A percentile compares a stretch with the other conserved stretches of the same genome.
These are phyloP conservation scores for Camponotus vicinus DNA, from an alignment of 1,140 invertebrate genomes.

Conservation along the genomic window DNA sequence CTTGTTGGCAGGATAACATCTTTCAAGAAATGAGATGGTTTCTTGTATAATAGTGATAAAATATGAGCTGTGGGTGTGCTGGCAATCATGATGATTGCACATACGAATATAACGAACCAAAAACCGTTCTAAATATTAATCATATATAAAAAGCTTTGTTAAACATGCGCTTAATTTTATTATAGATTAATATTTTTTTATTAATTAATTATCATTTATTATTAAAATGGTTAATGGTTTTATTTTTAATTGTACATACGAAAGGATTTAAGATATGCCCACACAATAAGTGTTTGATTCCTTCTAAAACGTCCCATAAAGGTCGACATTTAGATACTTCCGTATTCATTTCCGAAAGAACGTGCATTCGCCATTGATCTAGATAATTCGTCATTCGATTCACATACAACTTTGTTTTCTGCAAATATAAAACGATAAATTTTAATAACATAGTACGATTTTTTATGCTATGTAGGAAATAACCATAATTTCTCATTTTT, in stretches of 20 bases:
- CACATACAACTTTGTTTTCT: conserved; percentile 88
- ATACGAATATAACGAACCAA: conserved; percentile 86
- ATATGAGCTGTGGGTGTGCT: conserved; percentile 84
- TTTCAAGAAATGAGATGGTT: conserved; percentile 69
- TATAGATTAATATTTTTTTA: background rate
- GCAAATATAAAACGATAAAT: conserved; percentile 67
- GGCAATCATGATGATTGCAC: conserved; percentile 80
- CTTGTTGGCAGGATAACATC: conserved; percentile 75
- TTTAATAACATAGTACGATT: background rate
- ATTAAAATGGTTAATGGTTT: too few relatives aligned
- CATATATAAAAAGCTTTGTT: conserved; percentile 4
- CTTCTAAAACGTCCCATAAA: conserved; percentile 90
- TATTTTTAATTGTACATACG: conserved; percentile 79
- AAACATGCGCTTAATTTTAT: background rate
- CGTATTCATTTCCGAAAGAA: conserved; percentile 88
- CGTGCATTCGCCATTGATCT: conserved; percentile 89
- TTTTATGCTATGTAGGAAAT: background rate
- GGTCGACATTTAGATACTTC: conserved; percentile 90
- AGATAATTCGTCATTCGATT: conserved; percentile 88
- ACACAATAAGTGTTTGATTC: conserved; percentile 89
- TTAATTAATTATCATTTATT: background rate
- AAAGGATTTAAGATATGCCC: conserved; percentile 90
- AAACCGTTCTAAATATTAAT: conserved; percentile 87
- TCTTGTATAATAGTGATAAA: conserved; percentile 80
- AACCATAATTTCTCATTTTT: background rate